phyloP scores from a whole-genome alignment of 2,888 invertebrate species.

The Drosophila emarginata region DNA sequence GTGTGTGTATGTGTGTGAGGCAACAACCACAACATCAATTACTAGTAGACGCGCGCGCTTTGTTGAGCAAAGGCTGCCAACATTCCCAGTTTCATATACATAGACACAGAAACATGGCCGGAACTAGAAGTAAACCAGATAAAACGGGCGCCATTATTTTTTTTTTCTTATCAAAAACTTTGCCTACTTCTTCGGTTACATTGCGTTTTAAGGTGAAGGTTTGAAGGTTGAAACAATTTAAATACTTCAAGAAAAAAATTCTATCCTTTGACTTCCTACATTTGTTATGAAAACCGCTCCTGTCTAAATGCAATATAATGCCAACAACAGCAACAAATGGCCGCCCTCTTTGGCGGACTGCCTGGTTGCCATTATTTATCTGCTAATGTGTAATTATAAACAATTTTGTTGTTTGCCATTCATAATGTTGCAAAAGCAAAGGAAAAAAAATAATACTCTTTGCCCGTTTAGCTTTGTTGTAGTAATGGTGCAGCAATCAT shows the following conservation, averaged over 20 bases:
- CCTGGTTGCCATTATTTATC: slow-evolving; percentile 61
- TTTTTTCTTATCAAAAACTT: not conserved
- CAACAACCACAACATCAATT: slow-evolving; percentile 52
- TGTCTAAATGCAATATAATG: slow-evolving; percentile 21
- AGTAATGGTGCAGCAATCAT: slow-evolving; percentile 28
- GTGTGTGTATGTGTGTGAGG: not conserved
- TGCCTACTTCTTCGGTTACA: too few species aligned
- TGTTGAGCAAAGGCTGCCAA: slow-evolving; percentile 26
- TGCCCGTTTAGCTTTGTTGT: slow-evolving; percentile 21
- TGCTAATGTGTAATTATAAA: slow-evolving; percentile 74
- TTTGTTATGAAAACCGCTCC: not conserved
- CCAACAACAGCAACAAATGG: slow-evolving; percentile 19
- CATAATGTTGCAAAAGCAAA: slow-evolving; percentile 46
- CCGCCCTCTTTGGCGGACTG: slow-evolving; percentile 29
- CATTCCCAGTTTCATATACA: slow-evolving; percentile 12
- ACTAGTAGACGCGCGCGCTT: slow-evolving; percentile 28
- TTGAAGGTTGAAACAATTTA: too few species aligned
- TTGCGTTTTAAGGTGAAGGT: too few species aligned
- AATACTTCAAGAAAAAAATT: too few species aligned
- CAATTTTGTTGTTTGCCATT: slow-evolving; percentile 64
- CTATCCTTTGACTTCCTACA: not conserved
- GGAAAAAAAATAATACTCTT: slow-evolving; percentile 19
- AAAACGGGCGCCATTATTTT: not conserved
- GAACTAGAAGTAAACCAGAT: not conserved
- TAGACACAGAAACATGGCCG: slow-evolving; percentile 16